Evolutionary conservation across 2,797 vertebrate genomes (phyloP), one percentile per base, ranked within the genome.

Genomic region (Babyrousa celebensis): DNA sequence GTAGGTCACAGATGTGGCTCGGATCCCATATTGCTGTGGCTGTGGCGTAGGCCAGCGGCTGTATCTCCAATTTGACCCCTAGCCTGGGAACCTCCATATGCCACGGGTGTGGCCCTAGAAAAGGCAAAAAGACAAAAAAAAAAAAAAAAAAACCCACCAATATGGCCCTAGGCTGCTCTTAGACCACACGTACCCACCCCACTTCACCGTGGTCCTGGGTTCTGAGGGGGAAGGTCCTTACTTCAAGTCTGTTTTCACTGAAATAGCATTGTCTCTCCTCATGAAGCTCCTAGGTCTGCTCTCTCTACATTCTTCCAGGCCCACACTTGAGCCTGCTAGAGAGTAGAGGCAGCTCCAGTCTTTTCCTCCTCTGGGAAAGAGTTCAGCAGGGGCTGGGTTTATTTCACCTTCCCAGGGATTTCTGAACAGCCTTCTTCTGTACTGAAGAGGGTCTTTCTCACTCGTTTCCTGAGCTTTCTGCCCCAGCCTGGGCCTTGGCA

Each of bases 391-490:
- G 58, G 48, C 65, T 74, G 32, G 25, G 18, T 77, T 95, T 92
- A 78, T 85, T 95, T 96, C 91, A 67, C 78, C 91, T 96, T 93
- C 79, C 40, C 85, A 87, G 52, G 70, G 71, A 70, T 93, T 97
- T 98, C 94, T 96, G 48, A 94, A 52, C 74, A 92, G 60, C 78
- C 54, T 85, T 94, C 43, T 87, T 94, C 65, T 92, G 21, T 94
- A 54, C 65, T 91, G 29, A 93, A 62, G 91, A 96, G 43, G 70
- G 89, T 93, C 89, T 92, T 96, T 95, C 77, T 91, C 77, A 77
- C 60, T 95, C 40, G 29, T 93, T 97, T 94, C 92, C 93, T 96
- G 58, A 96, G 54, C 80, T 98, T 97, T 80, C 95, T 97, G 95
- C 72, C 62, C 80, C 9, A 94, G 79, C 43, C 89, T 78, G 36